Conservation (phyloP, 2,113 vertebrate species). For the Ceyx cyanopectus region DNA sequence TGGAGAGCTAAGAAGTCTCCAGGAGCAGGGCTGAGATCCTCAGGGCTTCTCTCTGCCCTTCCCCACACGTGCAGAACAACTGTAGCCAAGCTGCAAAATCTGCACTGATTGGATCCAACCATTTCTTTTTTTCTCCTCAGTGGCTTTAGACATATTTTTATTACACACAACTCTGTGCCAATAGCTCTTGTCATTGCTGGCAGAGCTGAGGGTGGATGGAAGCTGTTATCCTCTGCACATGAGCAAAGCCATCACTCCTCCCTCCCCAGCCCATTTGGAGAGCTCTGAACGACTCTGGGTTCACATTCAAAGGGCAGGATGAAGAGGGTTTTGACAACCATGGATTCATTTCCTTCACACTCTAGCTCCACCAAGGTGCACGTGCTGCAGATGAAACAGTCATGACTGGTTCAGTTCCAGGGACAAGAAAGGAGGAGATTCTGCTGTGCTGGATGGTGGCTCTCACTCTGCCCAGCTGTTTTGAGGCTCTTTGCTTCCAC, state of each 20-base stretch:
- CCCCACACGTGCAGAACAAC: not conserved
- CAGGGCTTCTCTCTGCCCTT: not conserved
- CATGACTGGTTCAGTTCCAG: not conserved
- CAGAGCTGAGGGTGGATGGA: not conserved
- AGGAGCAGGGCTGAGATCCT: not conserved
- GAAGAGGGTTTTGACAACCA: not conserved
- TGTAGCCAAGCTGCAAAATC: not conserved
- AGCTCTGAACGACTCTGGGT: not conserved
- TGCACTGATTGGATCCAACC: not conserved
- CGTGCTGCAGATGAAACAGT: not conserved
- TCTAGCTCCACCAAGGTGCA: not conserved
- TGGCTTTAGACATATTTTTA: not conserved
- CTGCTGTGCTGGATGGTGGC: not conserved
- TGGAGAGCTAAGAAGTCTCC: constrained; percentile 2
- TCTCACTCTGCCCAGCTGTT: not conserved
- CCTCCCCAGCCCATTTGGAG: not conserved
- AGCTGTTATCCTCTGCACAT: not conserved
- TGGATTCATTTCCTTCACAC: not conserved
- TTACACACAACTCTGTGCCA: not conserved
- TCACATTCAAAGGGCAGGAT: rapidly evolving
- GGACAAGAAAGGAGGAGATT: not conserved
- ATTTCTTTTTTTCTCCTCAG: not conserved
- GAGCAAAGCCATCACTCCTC: not conserved
- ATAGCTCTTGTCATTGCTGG: not conserved
- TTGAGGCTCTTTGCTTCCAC: not conserved